Evolutionary conservation across 2,113 vertebrate genomes (phyloP).

Genomic region (Parus major): DNA sequence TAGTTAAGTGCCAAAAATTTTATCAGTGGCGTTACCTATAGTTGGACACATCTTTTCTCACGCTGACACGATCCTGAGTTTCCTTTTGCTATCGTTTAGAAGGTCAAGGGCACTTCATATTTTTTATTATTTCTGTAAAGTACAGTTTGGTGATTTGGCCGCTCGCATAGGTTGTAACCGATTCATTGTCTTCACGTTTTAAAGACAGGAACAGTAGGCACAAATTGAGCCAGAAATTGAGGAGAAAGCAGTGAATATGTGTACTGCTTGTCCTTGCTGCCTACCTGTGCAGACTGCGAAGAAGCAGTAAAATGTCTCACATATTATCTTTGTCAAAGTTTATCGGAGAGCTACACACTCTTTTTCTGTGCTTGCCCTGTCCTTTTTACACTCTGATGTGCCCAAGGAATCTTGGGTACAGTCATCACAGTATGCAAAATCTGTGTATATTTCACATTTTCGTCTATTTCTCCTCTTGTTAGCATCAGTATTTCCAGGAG

Average conservation of each 20-base stretch:
- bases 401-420: not conserved
- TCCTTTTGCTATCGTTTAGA: not conserved
- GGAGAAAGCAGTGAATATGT: not conserved
- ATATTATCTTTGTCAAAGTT: not conserved
- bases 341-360: not conserved
- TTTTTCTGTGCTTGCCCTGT: not conserved
- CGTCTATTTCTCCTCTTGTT: accelerated
- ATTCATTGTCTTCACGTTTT: not conserved
- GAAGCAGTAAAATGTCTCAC: not conserved
- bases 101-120: not conserved
- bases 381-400: not conserved
- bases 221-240: not conserved
- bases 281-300: not conserved
- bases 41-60: not conserved
- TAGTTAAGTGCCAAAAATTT: not conserved
- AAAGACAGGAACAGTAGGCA: not conserved
- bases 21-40: not conserved
- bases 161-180: not conserved
- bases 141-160: not conserved
- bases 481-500: not conserved
- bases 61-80: not conserved
- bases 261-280: not conserved
- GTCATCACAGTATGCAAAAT: not conserved
- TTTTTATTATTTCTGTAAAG: not conserved
- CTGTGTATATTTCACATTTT: not conserved